Base-by-base conservation (phyloP, 1,140 invertebrate species). In the Euschistus heros region DNA sequence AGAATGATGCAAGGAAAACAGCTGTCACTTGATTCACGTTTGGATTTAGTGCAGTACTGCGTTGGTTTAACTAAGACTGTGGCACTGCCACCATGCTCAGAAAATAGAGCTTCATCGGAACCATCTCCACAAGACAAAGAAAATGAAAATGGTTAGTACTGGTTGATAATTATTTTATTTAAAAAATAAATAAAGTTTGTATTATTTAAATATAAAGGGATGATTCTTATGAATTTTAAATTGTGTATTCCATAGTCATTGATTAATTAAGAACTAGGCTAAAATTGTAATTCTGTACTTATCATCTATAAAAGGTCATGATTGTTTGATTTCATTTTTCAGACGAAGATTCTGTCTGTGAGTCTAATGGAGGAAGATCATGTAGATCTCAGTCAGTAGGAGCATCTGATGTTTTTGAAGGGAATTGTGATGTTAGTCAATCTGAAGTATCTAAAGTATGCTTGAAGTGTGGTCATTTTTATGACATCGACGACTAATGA, bases 21-120 rank as follows among this genome's bases (percentile, higher is more conserved):
- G 75, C 92, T 91, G 76, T 94, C 91, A 2, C 79, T 95, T 44
- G 91, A 95, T 77, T 94, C 91, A 0, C 84, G 89, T 71, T 89
- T 94, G 83, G 91, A 94, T 75, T 80, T 95, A 66, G 89, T 91
- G n/a, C 86, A 88, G 27, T 67, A 67, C 18, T 67, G 62, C 33
- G 62, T 67, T 24, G 60, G 54, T 14, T 22, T 37, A 57, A 54
- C 61, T 27, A 59, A 42, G 27, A 33, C 18, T 26, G 44, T 33
- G 2, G 59, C 59, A 33, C 50, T 66, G 5, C 24, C 65, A 24
- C 59, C 65, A 7, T 66, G 65, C 22, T 55, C 60, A 24, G 65
- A 66, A 57, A 26, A 27, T 20, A 44, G 50, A 33, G n/a, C 65
- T 63, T 37, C 18, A 3, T 62, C 60, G 18, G 65, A 66, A 8